phyloP scores from a whole-genome alignment of 2,797 vertebrate species.

The Argentina silus region DNA sequence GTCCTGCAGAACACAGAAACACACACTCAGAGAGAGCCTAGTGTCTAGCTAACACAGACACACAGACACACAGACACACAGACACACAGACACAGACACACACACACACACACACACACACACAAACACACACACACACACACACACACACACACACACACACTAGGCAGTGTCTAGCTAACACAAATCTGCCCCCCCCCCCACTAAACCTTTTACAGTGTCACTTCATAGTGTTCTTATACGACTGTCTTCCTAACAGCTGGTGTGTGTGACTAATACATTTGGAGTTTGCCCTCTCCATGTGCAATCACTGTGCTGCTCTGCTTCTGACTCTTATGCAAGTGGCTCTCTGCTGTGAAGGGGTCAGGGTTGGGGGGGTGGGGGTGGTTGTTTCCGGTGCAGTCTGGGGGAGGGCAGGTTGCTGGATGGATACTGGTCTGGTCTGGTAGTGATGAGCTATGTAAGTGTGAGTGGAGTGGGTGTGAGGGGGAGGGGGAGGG shows the following conservation, averaged over 20 bases:
- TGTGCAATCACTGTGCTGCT: constrained; percentile 40
- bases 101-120: neutral
- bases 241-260: constrained; percentile 7
- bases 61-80: neutral
- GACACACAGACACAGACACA: neutral
- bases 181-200: neutral
- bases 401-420: constrained; percentile 28
- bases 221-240: neutral
- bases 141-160: constrained; percentile 25
- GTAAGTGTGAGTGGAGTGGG: constrained; percentile 25
- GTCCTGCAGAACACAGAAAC: constrained; percentile 65
- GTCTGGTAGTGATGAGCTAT: constrained; percentile 5
- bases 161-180: neutral
- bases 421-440: constrained; percentile 36
- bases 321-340: constrained; percentile 37
- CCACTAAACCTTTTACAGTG: neutral
- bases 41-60: neutral
- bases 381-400: constrained; percentile 37
- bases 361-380: constrained; percentile 17
- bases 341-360: constrained; percentile 39
- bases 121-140: constrained; percentile 14
- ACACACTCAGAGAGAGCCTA: constrained; percentile 20
- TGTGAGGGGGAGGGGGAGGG: constrained; percentile 22
- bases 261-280: constrained; percentile 21
- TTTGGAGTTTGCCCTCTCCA: constrained; percentile 25